These are phyloP conservation scores for Sceliomorpha sp. DNA, from an alignment of 2,888 invertebrate species.

Conservation along the genomic window DNA sequence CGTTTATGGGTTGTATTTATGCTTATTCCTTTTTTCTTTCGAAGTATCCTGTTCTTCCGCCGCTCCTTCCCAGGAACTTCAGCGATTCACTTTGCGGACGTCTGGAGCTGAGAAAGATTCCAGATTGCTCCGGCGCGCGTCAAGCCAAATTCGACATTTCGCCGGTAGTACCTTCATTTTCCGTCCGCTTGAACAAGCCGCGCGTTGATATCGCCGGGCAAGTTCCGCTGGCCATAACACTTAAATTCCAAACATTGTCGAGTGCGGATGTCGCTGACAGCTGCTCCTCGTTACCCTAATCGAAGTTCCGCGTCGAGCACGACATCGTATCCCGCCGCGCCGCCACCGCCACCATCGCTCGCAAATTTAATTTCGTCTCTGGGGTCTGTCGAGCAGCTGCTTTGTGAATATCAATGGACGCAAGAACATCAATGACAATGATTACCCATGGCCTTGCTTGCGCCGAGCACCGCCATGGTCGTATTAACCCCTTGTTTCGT, in stretches of 20 bases:
- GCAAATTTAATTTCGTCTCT: conserved; percentile 62
- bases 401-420: conserved; percentile 72
- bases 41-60: too few species aligned
- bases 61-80: too few species aligned
- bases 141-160: not conserved
- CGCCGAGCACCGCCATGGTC: conserved; percentile 18
- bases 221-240: conserved; percentile 28
- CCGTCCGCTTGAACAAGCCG: conserved; percentile 10
- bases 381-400: conserved; percentile 39
- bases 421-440: conserved; percentile 50
- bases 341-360: conserved; percentile 45
- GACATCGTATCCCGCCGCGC: conserved; percentile 41
- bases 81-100: too few species aligned
- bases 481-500: conserved; percentile 48
- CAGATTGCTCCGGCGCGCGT: not conserved
- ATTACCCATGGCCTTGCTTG: conserved; percentile 49
- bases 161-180: conserved; percentile 18
- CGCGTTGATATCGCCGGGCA: conserved; percentile 20
- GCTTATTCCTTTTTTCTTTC: too few species aligned
- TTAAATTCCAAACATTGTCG: conserved; percentile 39
- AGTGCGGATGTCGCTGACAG: conserved; percentile 45
- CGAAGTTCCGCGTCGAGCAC: conserved; percentile 47
- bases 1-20: too few species aligned
- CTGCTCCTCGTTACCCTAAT: conserved; percentile 54
- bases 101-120: too few species aligned